A percentile compares a stretch with the other conserved stretches of the same genome.
phyloP scores from a whole-genome alignment of 1,140 invertebrate species.

The Acyrthosiphon pisum region DNA sequence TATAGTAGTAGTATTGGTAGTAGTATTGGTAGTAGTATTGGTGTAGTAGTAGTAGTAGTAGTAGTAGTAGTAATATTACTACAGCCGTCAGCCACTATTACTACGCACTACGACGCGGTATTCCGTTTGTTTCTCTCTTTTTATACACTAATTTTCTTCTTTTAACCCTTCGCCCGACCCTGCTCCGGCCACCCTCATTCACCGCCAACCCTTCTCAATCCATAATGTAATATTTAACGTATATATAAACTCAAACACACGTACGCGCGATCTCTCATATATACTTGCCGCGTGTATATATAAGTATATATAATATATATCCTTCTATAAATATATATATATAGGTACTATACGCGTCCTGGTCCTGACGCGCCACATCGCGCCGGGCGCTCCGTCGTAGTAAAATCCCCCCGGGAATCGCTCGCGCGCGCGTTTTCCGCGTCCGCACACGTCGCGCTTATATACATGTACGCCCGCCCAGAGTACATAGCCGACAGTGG shows the following conservation, averaged over 20 bases:
- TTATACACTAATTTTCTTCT: not conserved
- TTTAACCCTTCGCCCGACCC: not conserved
- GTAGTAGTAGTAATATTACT: slow-evolving; percentile 26
- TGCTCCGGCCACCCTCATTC: not conserved
- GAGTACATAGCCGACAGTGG: not conserved
- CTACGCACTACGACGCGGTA: not conserved
- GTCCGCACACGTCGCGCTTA: not conserved
- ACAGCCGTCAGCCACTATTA: slow-evolving; percentile 24
- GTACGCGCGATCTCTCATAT: not conserved
- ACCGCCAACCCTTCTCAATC: not conserved
- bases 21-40: not conserved
- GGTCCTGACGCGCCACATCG: not conserved
- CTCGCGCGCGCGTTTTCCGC: not conserved
- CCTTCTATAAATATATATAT: not conserved
- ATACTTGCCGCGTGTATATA: not conserved
- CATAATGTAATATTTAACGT: not conserved
- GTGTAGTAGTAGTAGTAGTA: not conserved
- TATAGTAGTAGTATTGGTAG: not conserved
- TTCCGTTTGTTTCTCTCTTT: not conserved
- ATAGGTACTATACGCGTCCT: not conserved
- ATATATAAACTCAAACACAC: not conserved
- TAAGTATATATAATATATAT: too few species aligned
- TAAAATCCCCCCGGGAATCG: slow-evolving; percentile 17
- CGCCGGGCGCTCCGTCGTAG: not conserved
- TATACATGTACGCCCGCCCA: too few species aligned